Base-by-base conservation (phyloP, 2,888 invertebrate species). In the Drosophila acutilabella region DNA sequence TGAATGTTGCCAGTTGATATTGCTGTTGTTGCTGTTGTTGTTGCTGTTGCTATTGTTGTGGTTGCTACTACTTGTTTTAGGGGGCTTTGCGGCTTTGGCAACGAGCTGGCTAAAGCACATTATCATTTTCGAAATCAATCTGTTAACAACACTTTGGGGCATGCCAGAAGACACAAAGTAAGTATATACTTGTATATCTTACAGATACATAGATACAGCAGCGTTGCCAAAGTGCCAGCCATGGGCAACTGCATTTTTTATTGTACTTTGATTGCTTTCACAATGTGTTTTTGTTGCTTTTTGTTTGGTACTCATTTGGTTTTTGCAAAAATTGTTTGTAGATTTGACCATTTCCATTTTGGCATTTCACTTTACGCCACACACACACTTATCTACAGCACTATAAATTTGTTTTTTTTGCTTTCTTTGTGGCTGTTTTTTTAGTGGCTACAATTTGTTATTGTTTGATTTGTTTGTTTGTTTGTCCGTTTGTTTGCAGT, bases 91-190 rank as follows among this genome's bases (percentile, higher is more conserved):
- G 81, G 84, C 84, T 80, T 83, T 78, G 72, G 58, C 71, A 75
- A 64, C 64, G 80, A 84, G 80, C 72, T 64, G 51, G 67, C 69
- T 73, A 59, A 67, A 64, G 74, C 65, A 71, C 71, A 85, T 88
- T 85, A 84, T 84, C 86, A 84, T 85, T 84, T 78, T 80, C 70
- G 82, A 80, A 82, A 90, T 89, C 88, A 85, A 90, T 90, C 90
- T 89, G 85, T 90, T 90, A 90, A 90, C 89, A 87, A 83, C 81
- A 79, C 78, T 80, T 88, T 77, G 69, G 79, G 78, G 54, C 70
- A 45, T 62, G 60, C 68, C 75, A 57, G 38, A 47, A 68, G 64
- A 45, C 45, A 61, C 56, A 36, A 74, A 62, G 30, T 51, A 56
- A 50, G 59, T 51, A 78, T 59, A 64, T 64, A 52, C 50, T 38